phyloP scores from a whole-genome alignment of 2,797 vertebrate species.

The Sebastes taczanowskii region DNA sequence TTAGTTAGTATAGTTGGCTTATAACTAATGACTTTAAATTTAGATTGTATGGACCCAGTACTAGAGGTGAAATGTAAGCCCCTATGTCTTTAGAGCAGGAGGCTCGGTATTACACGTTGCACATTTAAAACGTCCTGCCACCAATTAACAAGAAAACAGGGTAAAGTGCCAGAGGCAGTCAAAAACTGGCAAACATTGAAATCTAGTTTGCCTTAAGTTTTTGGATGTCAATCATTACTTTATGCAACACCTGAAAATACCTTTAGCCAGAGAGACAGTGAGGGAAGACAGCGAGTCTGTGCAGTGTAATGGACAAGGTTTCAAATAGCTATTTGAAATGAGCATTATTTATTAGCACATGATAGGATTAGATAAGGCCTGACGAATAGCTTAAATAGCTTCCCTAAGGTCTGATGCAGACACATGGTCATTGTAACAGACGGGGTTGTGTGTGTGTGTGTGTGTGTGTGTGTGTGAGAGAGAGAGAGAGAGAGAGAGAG shows the following conservation, averaged over 20 bases:
- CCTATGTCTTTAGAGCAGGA: too few species aligned
- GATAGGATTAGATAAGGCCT: constrained; percentile 64
- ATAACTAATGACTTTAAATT: too few species aligned
- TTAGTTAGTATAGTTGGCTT: too few species aligned
- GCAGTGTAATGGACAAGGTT: constrained; percentile 40
- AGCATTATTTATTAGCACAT: constrained; percentile 56
- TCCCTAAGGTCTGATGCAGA: constrained; percentile 40
- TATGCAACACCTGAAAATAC: constrained; percentile 13
- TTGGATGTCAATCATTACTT: constrained; percentile 50
- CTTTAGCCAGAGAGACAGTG: neutral
- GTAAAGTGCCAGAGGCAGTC: neutral
- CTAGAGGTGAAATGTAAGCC: too few species aligned
- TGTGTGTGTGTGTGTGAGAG: constrained; percentile 4
- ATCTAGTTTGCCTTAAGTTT: constrained; percentile 8
- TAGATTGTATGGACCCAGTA: too few species aligned
- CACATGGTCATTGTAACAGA: constrained; percentile 38
- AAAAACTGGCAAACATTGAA: neutral
- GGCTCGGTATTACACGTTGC: neutral
- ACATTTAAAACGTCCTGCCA: neutral
- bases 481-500: too few species aligned
- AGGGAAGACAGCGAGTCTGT: constrained; percentile 7
- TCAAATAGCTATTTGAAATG: constrained; percentile 57
- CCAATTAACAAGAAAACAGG: constrained; percentile 5
- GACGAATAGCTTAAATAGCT: constrained; percentile 55
- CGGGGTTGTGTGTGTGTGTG: constrained; percentile 12